Evolutionary conservation across 2,888 invertebrate species (phyloP), one percentile per base, ranked within the genome.

Genomic region (Choristoneura rosaceana): DNA sequence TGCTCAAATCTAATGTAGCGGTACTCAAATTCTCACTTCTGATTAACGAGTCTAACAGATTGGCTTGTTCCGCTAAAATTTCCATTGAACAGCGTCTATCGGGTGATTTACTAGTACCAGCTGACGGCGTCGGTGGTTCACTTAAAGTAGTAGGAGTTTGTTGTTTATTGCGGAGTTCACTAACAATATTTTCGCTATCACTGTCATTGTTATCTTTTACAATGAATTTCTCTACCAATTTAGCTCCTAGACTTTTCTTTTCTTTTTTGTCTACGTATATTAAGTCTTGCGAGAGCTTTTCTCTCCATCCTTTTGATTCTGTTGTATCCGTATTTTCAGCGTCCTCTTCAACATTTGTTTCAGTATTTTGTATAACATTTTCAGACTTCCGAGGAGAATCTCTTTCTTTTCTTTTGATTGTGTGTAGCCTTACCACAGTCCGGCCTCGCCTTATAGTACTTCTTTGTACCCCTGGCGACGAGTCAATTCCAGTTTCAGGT

Each of bases 141-240:
- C 79, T 76, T 74, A 79, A 69, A 67, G 66, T 82, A 74, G 81
- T 62, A 58, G 71, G 59, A 55, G 47, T 50, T 47, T 65, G 59
- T 63, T 66, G 76, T 75, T 61, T 71, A 75, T 64, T 68, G 71
- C 61, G 73, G 25, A n/a, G 10, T 69, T 69, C 69, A 58, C 4
- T 74, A 43, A 55, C 12, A 59, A 55, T 25, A 55, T 41, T 74
- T 74, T 76, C 78, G 8, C 41, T 50, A 33, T 87, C 84, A 43
- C 87, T 86, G 41, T 85, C 85, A 79, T 94, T 88, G 81, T 95
- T 93, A 81, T 96, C 95, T 80, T 95, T 95, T 38, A 97, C 96
- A 59, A 95, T 89, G 83, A 96, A 96, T 84, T 97, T 97, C 87
- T 98, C 97, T 25, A 97, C 95, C 69, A 98, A 90, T 77, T 96